These are phyloP conservation scores for Antheraea pernyi DNA, from an alignment of 1,140 invertebrate genomes.

Conservation along the genomic window DNA sequence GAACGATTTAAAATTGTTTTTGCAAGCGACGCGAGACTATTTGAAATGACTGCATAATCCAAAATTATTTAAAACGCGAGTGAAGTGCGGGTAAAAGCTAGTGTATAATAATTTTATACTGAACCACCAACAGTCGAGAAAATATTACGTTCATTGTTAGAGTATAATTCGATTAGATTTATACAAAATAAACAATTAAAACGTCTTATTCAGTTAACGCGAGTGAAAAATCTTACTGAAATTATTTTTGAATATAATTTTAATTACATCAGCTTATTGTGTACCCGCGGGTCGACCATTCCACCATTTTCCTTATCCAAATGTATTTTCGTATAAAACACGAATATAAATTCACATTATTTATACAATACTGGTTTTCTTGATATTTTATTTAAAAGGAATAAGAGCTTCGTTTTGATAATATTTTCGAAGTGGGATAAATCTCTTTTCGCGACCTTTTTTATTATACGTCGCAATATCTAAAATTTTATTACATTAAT, in stretches of 20 bases:
- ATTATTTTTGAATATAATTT: neutral
- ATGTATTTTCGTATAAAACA: slow-evolving; percentile 1
- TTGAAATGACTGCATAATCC: too few relatives aligned
- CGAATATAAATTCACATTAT: neutral
- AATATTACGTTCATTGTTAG: neutral
- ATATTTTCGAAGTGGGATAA: neutral
- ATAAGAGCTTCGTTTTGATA: neutral
- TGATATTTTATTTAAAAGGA: neutral
- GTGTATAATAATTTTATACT: too few relatives aligned
- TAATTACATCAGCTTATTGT: neutral
- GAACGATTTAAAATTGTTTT: too few relatives aligned
- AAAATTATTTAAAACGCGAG: too few relatives aligned
- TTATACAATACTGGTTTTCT: neutral
- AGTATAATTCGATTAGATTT: neutral
- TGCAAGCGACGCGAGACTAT: too few relatives aligned
- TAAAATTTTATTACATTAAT: too few relatives aligned
- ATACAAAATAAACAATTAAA: neutral
- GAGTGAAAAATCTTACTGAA: neutral
- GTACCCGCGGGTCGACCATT: neutral
- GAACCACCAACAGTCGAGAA: neutral
- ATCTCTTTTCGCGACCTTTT: too few relatives aligned
- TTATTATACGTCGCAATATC: too few relatives aligned
- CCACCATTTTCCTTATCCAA: neutral
- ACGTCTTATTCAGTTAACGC: neutral
- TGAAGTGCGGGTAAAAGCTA: neutral